These are phyloP conservation scores for Psammodynastes pulverulentus DNA, from an alignment of 2,113 vertebrate species.

Conservation along the genomic window DNA sequence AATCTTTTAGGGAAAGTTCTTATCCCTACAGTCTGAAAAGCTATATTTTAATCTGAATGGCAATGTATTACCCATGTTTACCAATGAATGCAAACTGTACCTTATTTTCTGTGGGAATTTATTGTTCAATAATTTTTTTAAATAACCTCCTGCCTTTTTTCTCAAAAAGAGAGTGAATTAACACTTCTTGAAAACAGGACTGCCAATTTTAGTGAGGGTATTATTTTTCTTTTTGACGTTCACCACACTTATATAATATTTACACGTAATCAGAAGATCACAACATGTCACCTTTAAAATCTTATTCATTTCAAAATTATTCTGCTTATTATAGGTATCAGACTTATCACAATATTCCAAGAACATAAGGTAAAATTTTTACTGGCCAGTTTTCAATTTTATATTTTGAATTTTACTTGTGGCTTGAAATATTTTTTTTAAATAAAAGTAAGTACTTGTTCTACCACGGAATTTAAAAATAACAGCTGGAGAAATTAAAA, in stretches of 20 bases:
- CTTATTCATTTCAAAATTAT: background rate
- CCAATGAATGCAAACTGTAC: background rate
- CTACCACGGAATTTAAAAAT: background rate
- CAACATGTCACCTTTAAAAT: background rate
- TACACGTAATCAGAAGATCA: background rate
- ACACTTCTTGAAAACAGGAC: background rate
- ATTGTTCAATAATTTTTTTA: background rate
- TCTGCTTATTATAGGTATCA: background rate
- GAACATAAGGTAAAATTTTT: background rate
- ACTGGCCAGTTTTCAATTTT: background rate
- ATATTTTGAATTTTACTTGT: background rate
- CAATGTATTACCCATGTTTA: background rate
- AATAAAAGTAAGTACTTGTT: background rate
- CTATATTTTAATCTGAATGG: background rate
- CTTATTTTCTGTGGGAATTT: background rate
- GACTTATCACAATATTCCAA: background rate
- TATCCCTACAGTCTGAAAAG: background rate
- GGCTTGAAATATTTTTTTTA: background rate
- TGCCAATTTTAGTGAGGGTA: background rate
- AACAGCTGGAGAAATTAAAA: background rate
- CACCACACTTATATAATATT: background rate
- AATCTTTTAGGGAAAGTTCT: background rate
- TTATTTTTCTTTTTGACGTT: background rate
- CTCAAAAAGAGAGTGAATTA: background rate
- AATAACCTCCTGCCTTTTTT: background rate